Evolutionary conservation across 2,888 invertebrate genomes (phyloP).

Genomic region (Apotomis betuletana): DNA sequence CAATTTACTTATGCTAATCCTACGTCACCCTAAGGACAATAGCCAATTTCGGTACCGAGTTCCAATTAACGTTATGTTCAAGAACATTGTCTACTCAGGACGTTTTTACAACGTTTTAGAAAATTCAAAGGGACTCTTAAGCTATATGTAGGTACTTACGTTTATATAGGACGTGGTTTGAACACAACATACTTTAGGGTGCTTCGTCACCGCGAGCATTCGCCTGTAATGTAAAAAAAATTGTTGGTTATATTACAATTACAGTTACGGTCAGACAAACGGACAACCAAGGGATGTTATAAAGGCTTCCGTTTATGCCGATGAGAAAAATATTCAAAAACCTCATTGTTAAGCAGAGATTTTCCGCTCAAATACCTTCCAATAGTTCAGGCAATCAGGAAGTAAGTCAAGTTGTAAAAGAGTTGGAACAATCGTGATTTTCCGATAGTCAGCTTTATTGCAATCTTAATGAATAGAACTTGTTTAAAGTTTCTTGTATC

Average conservation of each 20-base stretch:
- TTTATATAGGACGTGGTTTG: too few species aligned
- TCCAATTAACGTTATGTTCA: constrained; percentile 50
- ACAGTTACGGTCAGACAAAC: too few species aligned
- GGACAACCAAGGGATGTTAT: too few species aligned
- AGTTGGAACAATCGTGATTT: constrained; percentile 56
- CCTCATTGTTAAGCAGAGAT: neutral
- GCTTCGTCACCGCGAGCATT: too few species aligned
- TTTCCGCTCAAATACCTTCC: neutral
- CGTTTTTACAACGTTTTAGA: constrained; percentile 10
- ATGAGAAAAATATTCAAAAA: neutral
- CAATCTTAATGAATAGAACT: constrained; percentile 71
- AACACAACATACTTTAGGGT: too few species aligned
- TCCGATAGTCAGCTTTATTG: constrained; percentile 62
- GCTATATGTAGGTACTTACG: too few species aligned
- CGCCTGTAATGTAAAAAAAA: too few species aligned
- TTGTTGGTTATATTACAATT: too few species aligned
- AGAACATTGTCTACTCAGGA: constrained; percentile 3
- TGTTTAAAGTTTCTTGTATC: constrained; percentile 72
- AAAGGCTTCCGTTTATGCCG: too few species aligned
- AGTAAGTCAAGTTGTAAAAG: constrained; percentile 53
- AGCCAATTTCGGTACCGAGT: constrained; percentile 65
- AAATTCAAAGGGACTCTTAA: too few species aligned
- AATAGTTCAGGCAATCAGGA: constrained; percentile 23
- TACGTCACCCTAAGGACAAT: constrained; percentile 70
- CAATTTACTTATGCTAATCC: constrained; percentile 77